Evolutionary conservation across 2,113 vertebrate species (phyloP).

Genomic region (Mustelus asterias): DNA sequence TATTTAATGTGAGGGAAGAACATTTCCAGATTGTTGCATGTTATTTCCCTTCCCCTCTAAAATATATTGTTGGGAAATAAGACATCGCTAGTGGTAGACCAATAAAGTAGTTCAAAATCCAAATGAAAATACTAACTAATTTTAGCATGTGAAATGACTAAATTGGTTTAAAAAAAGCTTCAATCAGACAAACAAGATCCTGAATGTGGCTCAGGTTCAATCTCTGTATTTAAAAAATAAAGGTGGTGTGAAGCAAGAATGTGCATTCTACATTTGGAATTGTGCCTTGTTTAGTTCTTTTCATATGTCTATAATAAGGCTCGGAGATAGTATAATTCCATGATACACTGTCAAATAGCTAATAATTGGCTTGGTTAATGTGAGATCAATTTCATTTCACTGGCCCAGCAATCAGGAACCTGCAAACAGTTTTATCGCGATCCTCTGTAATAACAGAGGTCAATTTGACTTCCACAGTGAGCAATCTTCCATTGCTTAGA

Average conservation of each 20-base stretch:
- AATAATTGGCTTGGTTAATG: background rate
- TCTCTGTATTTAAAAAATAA: background rate
- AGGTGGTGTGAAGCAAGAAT: background rate
- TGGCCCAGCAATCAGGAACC: background rate
- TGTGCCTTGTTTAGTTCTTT: background rate
- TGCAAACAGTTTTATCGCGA: background rate
- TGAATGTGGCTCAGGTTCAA: background rate
- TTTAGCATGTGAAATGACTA: background rate
- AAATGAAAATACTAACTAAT: background rate
- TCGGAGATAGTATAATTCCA: too few relatives aligned
- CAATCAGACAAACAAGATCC: background rate
- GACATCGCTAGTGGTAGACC: background rate
- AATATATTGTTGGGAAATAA: background rate
- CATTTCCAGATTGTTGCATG: background rate
- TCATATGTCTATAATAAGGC: background rate
- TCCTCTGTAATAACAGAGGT: background rate
- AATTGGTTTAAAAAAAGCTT: background rate
- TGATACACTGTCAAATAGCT: background rate
- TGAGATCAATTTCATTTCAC: background rate
- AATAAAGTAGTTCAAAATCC: background rate
- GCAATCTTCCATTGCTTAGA: background rate
- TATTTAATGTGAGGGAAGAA: too few relatives aligned
- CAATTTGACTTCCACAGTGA: background rate
- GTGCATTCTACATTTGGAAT: background rate
- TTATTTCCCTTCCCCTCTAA: background rate